phyloP scores from a whole-genome alignment of 30 jellyfish, hydroid and myxozoan species.

The Aurelia coerulea region DNA sequence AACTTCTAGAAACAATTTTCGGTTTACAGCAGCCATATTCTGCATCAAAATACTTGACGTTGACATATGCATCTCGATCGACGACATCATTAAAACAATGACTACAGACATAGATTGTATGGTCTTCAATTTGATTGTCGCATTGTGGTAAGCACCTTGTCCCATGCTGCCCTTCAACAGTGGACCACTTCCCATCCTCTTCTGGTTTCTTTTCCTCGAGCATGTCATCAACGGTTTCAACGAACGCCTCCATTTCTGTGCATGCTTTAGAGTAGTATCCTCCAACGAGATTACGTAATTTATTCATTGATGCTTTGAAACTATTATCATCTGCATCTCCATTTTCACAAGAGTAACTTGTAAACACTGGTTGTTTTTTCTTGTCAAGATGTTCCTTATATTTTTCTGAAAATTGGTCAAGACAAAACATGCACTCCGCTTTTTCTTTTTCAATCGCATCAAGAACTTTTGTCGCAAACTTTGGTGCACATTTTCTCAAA shows the following conservation, averaged over 20 bases:
- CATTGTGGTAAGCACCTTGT: conserved; percentile 38
- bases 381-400: conserved; percentile 13
- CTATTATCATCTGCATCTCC: conserved; percentile 3
- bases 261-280: conserved; percentile 60
- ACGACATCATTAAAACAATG: conserved; percentile 50
- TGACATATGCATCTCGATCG: conserved; percentile 46
- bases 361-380: conserved; percentile 45
- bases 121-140: conserved; percentile 43
- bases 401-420: conserved; percentile 26
- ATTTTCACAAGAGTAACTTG: conserved; percentile 64
- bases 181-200: conserved; percentile 57
- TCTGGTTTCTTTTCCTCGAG: conserved; percentile 39
- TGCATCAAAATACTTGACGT: conserved; percentile 36
- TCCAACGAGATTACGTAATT: conserved; percentile 50
- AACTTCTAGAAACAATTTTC: conserved; percentile 36
- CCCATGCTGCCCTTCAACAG: conserved; percentile 51
- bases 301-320: conserved; percentile 16
- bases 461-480: conserved; percentile 45
- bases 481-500: conserved; percentile 42
- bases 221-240: conserved; percentile 20
- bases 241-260: conserved; percentile 27
- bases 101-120: conserved; percentile 52
- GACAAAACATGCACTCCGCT: conserved; percentile 23
- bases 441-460: conserved; percentile 56
- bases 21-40: conserved; percentile 62